Evolutionary conservation across 2,113 vertebrate genomes (phyloP).

Genomic region (Pao palembangensis): DNA sequence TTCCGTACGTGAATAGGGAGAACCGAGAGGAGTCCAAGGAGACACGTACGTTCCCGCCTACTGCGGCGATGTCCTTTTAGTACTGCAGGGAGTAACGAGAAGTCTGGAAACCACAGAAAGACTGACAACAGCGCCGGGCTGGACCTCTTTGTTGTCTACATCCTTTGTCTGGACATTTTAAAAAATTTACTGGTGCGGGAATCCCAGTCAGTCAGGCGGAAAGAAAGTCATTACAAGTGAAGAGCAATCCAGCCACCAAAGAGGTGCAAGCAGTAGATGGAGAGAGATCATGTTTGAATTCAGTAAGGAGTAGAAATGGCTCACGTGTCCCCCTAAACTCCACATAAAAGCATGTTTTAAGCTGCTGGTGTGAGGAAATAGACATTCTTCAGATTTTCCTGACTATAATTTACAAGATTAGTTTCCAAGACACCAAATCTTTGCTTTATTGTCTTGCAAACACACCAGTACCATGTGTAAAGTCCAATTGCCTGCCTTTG

Average conservation of each 20-base stretch:
- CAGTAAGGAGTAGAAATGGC: neutral
- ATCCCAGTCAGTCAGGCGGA: slow-evolving; percentile 59
- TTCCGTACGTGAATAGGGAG: slow-evolving; percentile 71
- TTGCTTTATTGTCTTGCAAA: slow-evolving; percentile 60
- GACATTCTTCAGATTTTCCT: slow-evolving; percentile 40
- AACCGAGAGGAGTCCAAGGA: slow-evolving; percentile 65
- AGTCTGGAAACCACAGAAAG: slow-evolving; percentile 63
- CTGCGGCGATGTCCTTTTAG: slow-evolving; percentile 51
- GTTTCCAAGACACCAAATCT: slow-evolving; percentile 48
- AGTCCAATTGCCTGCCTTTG: slow-evolving; percentile 23
- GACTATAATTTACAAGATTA: slow-evolving; percentile 52
- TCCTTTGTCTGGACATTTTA: slow-evolving; percentile 71
- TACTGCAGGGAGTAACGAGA: slow-evolving; percentile 44
- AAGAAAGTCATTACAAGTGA: slow-evolving; percentile 54
- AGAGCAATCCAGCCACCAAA: slow-evolving; percentile 54
- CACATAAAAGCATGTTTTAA: neutral
- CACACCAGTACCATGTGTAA: slow-evolving; percentile 28
- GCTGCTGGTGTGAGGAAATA: neutral
- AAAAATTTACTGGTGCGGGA: slow-evolving; percentile 73
- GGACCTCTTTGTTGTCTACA: slow-evolving; percentile 53
- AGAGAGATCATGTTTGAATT: neutral
- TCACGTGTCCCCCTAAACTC: neutral
- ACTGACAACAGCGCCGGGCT: slow-evolving; percentile 40
- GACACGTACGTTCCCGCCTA: slow-evolving; percentile 57
- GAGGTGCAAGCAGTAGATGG: slow-evolving; percentile 24